Percentiles rank a stretch among this genome's conserved stretches.
Conservation (phyloP, 2,888 invertebrate genomes). For the Drosophila diplacantha region DNA sequence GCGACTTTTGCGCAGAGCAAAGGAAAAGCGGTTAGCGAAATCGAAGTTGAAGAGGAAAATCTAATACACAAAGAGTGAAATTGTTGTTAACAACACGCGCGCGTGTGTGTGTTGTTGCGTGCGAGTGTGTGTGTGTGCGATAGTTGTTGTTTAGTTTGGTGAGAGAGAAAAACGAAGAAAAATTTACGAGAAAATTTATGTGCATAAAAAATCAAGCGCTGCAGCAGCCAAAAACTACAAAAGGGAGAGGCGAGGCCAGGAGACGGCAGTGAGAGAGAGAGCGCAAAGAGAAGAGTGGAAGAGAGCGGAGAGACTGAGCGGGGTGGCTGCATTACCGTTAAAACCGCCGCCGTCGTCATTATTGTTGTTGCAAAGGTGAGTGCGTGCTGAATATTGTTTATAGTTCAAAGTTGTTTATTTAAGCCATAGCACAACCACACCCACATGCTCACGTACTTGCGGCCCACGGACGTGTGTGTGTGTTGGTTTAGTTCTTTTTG, state of each 20-base stretch:
- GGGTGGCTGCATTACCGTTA: constrained; percentile 23
- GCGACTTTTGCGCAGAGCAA: constrained; percentile 50
- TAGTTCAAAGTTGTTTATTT: constrained; percentile 37
- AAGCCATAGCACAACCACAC: constrained; percentile 12
- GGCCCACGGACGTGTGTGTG: constrained; percentile 22
- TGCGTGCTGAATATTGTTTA: constrained; percentile 66
- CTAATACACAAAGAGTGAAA: constrained; percentile 45
- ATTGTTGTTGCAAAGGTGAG: constrained; percentile 59
- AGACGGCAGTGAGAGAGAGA: constrained; percentile 11
- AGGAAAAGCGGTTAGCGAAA: constrained; percentile 43
- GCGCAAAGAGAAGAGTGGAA: constrained; percentile 10
- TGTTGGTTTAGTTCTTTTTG: constrained; percentile 11
- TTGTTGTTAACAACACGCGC: constrained; percentile 42
- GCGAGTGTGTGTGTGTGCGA: constrained; percentile 43
- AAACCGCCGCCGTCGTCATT: constrained; percentile 9
- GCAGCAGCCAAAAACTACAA: constrained; percentile 45
- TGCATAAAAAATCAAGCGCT: constrained; percentile 41
- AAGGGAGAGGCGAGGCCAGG: constrained; percentile 6
- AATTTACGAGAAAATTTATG: constrained; percentile 53
- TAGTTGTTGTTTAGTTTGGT: constrained; percentile 22
- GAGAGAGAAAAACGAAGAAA: constrained; percentile 54
- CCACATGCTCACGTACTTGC: constrained; percentile 32
- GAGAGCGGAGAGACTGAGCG: constrained; percentile 23
- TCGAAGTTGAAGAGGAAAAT: constrained; percentile 39
- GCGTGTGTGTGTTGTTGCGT: constrained; percentile 19